A percentile compares a stretch with the other conserved stretches of the same genome.
Conservation (phyloP, 1,140 invertebrate species). For the Berghia stephanieae region DNA sequence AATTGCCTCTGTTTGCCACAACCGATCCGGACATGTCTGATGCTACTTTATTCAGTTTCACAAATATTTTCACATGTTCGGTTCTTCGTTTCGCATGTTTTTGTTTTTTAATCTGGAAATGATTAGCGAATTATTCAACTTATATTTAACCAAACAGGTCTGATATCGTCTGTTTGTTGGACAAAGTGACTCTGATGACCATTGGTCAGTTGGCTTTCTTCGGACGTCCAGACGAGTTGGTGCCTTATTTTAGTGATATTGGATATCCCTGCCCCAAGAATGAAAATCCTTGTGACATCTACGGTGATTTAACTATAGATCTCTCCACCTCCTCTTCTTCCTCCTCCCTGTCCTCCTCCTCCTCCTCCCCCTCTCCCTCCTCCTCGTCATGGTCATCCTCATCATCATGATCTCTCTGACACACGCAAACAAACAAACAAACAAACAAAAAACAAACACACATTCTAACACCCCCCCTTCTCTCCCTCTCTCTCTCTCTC, state of each 20-base stretch:
- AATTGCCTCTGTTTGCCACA: no score
- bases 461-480: background rate
- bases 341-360: background rate
- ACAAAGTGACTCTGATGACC: slow-evolving; percentile 46
- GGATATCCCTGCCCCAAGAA: slow-evolving; percentile 49
- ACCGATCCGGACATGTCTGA: no score
- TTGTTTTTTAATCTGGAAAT: no score
- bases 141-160: no score
- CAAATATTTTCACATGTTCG: no score
- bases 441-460: background rate
- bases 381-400: background rate
- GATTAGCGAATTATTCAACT: no score
- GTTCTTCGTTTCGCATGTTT: no score
- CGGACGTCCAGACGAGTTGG: slow-evolving; percentile 39
- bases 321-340: background rate
- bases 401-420: background rate
- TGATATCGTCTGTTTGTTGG: slow-evolving; percentile 47
- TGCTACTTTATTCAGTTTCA: no score
- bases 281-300: slow-evolving; percentile 50
- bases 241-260: slow-evolving; percentile 46
- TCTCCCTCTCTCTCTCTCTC: background rate
- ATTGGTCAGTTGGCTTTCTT: slow-evolving; percentile 47
- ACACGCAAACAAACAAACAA: slow-evolving; percentile 1
- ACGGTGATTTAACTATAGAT: slow-evolving; percentile 39
- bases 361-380: background rate